These are phyloP conservation scores for Sturmia bella DNA, from an alignment of 2,888 invertebrate genomes.

Conservation along the genomic window DNA sequence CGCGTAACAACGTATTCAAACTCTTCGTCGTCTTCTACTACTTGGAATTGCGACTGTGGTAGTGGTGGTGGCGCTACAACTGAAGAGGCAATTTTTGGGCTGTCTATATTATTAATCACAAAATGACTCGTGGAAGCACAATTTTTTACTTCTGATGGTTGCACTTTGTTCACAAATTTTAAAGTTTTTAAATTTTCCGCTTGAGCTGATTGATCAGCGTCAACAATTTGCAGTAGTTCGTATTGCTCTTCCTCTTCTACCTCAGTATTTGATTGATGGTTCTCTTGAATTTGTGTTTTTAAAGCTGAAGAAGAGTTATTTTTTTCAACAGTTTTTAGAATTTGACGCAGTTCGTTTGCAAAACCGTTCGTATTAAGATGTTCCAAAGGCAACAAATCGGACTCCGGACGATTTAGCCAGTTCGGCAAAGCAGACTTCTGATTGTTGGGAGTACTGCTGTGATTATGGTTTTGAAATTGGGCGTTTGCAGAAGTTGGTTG, in stretches of 20 bases:
- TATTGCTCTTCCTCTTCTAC: constrained; percentile 62
- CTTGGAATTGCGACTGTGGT: neutral
- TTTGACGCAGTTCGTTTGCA: constrained; percentile 1
- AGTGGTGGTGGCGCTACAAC: neutral
- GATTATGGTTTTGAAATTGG: constrained; percentile 17
- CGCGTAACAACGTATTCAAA: constrained; percentile 69
- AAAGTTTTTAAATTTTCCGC: constrained; percentile 33
- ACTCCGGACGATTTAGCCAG: constrained; percentile 48
- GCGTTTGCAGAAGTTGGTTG: constrained; percentile 33
- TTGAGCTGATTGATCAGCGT: constrained; percentile 52
- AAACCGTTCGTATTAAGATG: constrained; percentile 15
- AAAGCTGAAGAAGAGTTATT: neutral
- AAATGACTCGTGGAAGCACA: constrained; percentile 54
- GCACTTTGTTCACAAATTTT: constrained; percentile 32
- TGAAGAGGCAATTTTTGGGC: constrained; percentile 23
- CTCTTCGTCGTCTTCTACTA: constrained; percentile 64
- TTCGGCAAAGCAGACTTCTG: constrained; percentile 31
- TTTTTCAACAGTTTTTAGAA: neutral
- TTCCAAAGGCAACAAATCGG: constrained; percentile 56
- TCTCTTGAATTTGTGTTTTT: constrained; percentile 15
- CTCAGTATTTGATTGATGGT: constrained; percentile 12
- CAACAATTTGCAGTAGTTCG: constrained; percentile 70
- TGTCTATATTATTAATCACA: constrained; percentile 60
- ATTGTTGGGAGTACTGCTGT: constrained; percentile 43
- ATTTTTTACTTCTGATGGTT: constrained; percentile 60